phyloP scores from a whole-genome alignment of 2,113 vertebrate species.

The Nymphicus hollandicus region DNA sequence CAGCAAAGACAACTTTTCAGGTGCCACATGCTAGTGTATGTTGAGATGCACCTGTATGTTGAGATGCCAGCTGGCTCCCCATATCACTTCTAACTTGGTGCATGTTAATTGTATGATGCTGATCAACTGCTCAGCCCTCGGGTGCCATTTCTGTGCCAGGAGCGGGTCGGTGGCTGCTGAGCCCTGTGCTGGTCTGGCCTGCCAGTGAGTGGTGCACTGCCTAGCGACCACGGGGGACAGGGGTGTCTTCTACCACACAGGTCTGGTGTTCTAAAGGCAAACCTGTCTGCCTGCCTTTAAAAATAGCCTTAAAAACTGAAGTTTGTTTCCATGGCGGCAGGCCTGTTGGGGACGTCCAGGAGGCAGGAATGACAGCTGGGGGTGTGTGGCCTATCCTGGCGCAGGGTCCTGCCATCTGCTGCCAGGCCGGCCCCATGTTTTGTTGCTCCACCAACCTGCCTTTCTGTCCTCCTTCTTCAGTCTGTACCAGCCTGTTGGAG shows the following conservation, averaged over 20 bases:
- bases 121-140: background rate
- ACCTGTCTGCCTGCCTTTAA: background rate
- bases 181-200: background rate
- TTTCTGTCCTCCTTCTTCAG: background rate
- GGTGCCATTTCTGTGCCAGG: background rate
- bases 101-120: background rate
- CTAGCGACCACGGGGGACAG: rapidly evolving
- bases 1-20: background rate
- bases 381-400: background rate
- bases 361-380: background rate
- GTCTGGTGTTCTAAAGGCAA: background rate
- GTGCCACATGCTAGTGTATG: background rate
- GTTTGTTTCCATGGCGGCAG: background rate
- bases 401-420: background rate
- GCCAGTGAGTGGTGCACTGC: background rate
- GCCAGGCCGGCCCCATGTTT: rapidly evolving
- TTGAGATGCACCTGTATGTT: background rate
- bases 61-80: background rate
- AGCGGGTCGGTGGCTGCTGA: background rate
- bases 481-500: background rate
- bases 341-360: background rate
- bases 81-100: background rate
- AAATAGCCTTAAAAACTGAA: background rate
- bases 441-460: background rate
- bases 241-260: background rate